These are phyloP conservation scores for Euzophera pinguis DNA, from an alignment of 2,888 invertebrate genomes.

Conservation along the genomic window DNA sequence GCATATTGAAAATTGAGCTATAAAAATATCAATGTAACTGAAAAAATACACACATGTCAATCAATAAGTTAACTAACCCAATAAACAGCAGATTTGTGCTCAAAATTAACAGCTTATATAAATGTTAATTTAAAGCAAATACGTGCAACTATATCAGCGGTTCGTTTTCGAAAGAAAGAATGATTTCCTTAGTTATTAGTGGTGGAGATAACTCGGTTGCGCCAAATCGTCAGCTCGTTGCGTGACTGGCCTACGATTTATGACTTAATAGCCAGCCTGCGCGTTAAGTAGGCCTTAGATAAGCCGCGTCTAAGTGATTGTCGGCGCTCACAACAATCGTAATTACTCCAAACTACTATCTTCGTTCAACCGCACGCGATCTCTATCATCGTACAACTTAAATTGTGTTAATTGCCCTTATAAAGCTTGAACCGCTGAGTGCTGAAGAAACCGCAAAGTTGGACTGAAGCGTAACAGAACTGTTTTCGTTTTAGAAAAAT, in stretches of 20 bases:
- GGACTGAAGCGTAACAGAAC: not conserved
- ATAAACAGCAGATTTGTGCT: no score
- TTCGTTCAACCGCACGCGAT: slow-evolving; percentile 68
- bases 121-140: no score
- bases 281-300: slow-evolving; percentile 77
- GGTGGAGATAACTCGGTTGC: slow-evolving; percentile 67
- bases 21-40: no score
- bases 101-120: no score
- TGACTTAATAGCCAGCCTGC: slow-evolving; percentile 75
- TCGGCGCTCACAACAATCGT: slow-evolving; percentile 79
- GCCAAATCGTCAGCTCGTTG: slow-evolving; percentile 68
- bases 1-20: no score
- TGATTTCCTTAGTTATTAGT: slow-evolving; percentile 68
- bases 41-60: no score
- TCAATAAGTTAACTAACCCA: no score
- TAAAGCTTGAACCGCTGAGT: no score
- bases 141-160: not conserved
- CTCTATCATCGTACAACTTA: slow-evolving; percentile 62
- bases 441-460: slow-evolving; percentile 21
- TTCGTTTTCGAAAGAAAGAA: slow-evolving; percentile 29
- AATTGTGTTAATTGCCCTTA: slow-evolving; percentile 63
- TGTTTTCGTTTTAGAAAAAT: no score
- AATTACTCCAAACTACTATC: slow-evolving; percentile 78
- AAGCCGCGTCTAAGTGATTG: slow-evolving; percentile 79
- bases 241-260: slow-evolving; percentile 74